Evolutionary conservation across 2,888 invertebrate species (phyloP), one percentile per base, ranked within the genome.

Genomic region (Himalopsyche tibetana): DNA sequence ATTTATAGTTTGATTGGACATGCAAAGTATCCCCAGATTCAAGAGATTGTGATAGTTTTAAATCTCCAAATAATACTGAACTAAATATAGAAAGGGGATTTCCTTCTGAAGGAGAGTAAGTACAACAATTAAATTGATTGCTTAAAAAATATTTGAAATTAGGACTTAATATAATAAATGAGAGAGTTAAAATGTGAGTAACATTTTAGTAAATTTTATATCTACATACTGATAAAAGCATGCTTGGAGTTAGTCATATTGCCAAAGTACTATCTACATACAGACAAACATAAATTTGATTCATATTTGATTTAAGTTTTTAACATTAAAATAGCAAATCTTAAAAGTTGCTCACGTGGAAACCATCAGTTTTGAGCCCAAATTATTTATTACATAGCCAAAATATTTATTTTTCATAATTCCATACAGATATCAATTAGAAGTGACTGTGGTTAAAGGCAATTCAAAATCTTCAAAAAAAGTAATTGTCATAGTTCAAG

Each of bases 21-120:
- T 88, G 88, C 42, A 86, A 85, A 85, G 36, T 82, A 28, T 38
- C 85, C 11, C 55, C 82, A 19, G 87, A 84, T 82, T 56, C 55
- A 28, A 87, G 55, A n/a, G 56, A 85, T n/a, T 88, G 88, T 82
- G 86, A 86, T 11, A 84, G 85, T 82, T 86, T 87, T 82, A 84
- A 85, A 85, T 82, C 87, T 19, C 5, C n/a, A 15, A 87, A 87
- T 82, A 40, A 42, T 55, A 69, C 83, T 11, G 88, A 87, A 85
- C 12, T 87, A n/a, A 88, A 82, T 82, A 55, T 87, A 15, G 88
- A 87, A 83, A 74, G 83, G 28, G 88, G 88, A 28, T 82, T 88
- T 80, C 4, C 83, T n/a, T 63, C 82, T 17, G 87, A 88, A 63
- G 88, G 88, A 85, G 84, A 55, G 88, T 88, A 85, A 85, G 88